Evolutionary conservation across 1,140 invertebrate genomes (phyloP).

Genomic region (Aricia agestis): DNA sequence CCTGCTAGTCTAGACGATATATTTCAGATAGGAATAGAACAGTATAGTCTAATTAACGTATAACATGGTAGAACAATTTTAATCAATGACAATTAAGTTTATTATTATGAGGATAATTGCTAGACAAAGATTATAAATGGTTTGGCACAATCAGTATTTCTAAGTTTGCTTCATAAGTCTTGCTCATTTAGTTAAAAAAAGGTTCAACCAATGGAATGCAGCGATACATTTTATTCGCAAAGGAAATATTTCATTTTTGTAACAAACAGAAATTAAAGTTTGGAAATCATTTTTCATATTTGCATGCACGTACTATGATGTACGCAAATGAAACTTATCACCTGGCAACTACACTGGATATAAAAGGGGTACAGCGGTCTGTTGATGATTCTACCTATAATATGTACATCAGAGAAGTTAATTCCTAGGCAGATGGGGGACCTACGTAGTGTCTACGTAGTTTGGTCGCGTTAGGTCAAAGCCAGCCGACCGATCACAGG

Average conservation of each 20-base stretch:
- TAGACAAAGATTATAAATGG: too few relatives aligned
- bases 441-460: too few relatives aligned
- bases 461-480: too few relatives aligned
- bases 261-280: not conserved
- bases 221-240: not conserved
- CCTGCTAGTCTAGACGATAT: constrained; percentile 67
- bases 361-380: too few relatives aligned
- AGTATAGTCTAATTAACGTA: not conserved
- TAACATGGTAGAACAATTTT: not conserved
- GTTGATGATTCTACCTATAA: too few relatives aligned
- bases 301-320: not conserved
- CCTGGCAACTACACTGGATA: too few relatives aligned
- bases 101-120: too few relatives aligned
- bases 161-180: too few relatives aligned
- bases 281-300: not conserved
- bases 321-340: not conserved
- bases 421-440: too few relatives aligned
- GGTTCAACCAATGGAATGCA: not conserved
- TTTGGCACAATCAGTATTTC: too few relatives aligned
- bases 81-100: not conserved
- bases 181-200: not conserved
- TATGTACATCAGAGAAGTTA: too few relatives aligned
- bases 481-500: too few relatives aligned
- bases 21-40: constrained; percentile 45
- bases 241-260: not conserved